These are phyloP conservation scores for Pristionchus mayeri DNA, from an alignment of 2,888 invertebrate genomes.

Conservation along the genomic window DNA sequence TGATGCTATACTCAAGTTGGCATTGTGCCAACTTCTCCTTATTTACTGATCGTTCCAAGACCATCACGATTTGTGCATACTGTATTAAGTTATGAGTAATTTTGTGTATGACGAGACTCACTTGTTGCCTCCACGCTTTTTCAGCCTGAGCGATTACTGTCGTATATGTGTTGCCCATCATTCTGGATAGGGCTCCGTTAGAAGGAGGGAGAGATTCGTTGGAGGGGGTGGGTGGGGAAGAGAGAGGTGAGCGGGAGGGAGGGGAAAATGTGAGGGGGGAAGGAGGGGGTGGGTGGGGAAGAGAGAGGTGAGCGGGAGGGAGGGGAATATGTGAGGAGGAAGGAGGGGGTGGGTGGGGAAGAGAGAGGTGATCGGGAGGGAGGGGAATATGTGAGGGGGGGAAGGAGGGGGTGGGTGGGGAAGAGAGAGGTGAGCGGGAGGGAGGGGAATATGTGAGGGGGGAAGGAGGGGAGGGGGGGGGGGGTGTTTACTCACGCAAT, in stretches of 20 bases:
- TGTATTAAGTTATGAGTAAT: constrained; percentile 76
- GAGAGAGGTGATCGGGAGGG: not conserved
- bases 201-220: no score
- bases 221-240: not conserved
- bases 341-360: not conserved
- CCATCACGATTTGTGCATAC: constrained; percentile 99
- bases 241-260: not conserved
- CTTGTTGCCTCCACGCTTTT: constrained; percentile 98
- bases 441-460: no score
- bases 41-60: constrained; percentile 92
- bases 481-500: constrained; percentile 82
- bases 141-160: constrained; percentile 97
- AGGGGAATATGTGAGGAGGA: no score
- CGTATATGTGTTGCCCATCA: constrained; percentile 99
- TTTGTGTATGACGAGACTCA: constrained; percentile 73
- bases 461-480: not conserved
- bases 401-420: not conserved
- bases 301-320: no score
- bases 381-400: not conserved
- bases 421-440: not conserved
- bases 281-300: not conserved
- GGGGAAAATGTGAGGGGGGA: no score
- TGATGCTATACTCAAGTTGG: constrained; percentile 94
- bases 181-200: constrained; percentile 86
- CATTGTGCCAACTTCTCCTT: constrained; percentile 91